Evolutionary conservation across 2,888 invertebrate species (phyloP).

Genomic region (Drosophila affinis): DNA sequence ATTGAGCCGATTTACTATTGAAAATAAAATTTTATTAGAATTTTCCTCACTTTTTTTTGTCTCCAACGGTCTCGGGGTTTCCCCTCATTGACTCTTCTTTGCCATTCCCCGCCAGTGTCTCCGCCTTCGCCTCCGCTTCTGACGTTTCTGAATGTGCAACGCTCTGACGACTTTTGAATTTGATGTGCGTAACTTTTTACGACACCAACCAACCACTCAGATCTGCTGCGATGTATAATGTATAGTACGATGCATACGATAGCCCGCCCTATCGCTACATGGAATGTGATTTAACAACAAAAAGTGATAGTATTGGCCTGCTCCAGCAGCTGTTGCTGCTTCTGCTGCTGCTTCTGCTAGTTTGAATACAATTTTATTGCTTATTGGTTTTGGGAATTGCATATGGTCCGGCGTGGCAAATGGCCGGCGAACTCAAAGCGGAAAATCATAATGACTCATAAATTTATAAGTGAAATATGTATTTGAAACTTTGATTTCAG

Average conservation of each 20-base stretch:
- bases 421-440: constrained; percentile 32
- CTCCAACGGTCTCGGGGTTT: constrained; percentile 44
- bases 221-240: constrained; percentile 25
- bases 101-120: background rate
- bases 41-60: constrained; percentile 49
- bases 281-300: constrained; percentile 29
- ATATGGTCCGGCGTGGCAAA: constrained; percentile 25
- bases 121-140: background rate
- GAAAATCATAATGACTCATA: constrained; percentile 57
- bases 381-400: constrained; percentile 42
- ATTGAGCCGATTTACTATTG: constrained; percentile 80
- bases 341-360: constrained; percentile 10
- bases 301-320: constrained; percentile 22
- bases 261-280: background rate
- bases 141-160: constrained; percentile 49
- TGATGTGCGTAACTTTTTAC: constrained; percentile 67
- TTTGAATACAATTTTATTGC: constrained; percentile 45
- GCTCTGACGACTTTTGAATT: constrained; percentile 73
- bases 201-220: constrained; percentile 44
- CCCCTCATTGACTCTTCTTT: constrained; percentile 38
- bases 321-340: constrained; percentile 34
- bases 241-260: constrained; percentile 3
- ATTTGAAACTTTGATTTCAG: constrained; percentile 41
- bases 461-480: constrained; percentile 40
- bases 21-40: constrained; percentile 80